Evolutionary conservation across 2,888 invertebrate genomes (phyloP).

Genomic region (Aphodius granarius): DNA sequence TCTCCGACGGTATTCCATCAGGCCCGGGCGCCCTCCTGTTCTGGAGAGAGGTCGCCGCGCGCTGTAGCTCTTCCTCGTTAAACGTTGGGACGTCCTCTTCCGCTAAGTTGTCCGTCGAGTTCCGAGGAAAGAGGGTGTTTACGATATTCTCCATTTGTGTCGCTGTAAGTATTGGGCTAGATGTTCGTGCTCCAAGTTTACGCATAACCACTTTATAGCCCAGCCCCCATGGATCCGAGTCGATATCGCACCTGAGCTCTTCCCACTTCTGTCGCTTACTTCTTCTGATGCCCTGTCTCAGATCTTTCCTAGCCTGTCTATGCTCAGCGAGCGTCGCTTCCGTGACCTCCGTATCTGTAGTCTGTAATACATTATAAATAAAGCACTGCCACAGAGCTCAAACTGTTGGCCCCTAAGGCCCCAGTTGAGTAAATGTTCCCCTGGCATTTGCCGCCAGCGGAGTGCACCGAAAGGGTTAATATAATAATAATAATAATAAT

Average conservation of each 20-base stretch:
- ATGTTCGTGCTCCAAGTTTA: neutral
- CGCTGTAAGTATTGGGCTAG: neutral
- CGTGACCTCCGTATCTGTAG: neutral
- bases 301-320: slow-evolving; percentile 2
- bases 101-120: neutral
- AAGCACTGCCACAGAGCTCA: too few relatives aligned
- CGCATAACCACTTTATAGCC: slow-evolving; percentile 11
- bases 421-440: too few relatives aligned
- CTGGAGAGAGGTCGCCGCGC: neutral
- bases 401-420: too few relatives aligned
- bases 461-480: too few relatives aligned
- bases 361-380: too few relatives aligned
- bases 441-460: too few relatives aligned
- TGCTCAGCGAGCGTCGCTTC: neutral
- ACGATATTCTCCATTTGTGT: neutral
- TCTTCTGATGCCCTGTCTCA: slow-evolving; percentile 7
- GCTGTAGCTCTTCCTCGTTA: neutral
- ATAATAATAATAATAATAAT: too few relatives aligned
- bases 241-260: slow-evolving; percentile 2
- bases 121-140: neutral
- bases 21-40: slow-evolving; percentile 11
- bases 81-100: neutral
- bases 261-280: slow-evolving; percentile 12
- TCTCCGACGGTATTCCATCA: slow-evolving; percentile 16
- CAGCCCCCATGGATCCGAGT: slow-evolving; percentile 14